phyloP scores from a whole-genome alignment of 2,797 vertebrate genomes.

The Botia almorhae region DNA sequence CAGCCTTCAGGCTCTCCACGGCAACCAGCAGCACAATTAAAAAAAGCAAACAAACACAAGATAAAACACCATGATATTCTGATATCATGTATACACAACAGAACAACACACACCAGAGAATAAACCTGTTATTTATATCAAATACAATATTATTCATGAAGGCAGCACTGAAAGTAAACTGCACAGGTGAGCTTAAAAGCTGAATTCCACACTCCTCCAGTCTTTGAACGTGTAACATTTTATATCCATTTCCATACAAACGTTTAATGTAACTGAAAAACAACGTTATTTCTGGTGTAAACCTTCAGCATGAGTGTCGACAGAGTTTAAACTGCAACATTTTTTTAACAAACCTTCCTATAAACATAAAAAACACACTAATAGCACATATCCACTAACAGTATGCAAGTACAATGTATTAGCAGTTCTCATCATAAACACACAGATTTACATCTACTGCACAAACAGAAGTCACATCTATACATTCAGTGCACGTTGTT shows the following conservation, averaged over 20 bases:
- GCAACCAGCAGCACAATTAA: conserved; percentile 58
- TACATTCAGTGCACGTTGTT: not conserved
- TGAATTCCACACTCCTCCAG: not conserved
- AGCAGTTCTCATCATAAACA: not conserved
- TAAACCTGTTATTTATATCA: conserved; percentile 58
- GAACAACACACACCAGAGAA: conserved; percentile 44
- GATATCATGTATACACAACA: conserved; percentile 45
- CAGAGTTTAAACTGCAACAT: not conserved
- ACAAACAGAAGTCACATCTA: not conserved
- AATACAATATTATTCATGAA: not conserved
- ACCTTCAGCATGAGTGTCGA: too few species aligned
- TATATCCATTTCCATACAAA: not conserved
- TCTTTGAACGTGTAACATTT: too few species aligned
- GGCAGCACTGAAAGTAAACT: conserved; percentile 26
- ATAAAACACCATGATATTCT: conserved; percentile 42
- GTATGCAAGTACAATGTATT: not conserved
- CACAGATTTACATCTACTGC: not conserved
- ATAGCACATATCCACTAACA: too few species aligned
- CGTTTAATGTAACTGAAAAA: not conserved
- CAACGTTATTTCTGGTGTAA: too few species aligned
- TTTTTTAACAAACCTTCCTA: not conserved
- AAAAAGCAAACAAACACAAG: conserved; percentile 58
- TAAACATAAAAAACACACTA: not conserved
- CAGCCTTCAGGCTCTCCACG: conserved; percentile 54
- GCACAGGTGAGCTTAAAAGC: conserved; percentile 21